Evolutionary conservation across 2,797 vertebrate species (phyloP).

Genomic region (Falco cherrug): DNA sequence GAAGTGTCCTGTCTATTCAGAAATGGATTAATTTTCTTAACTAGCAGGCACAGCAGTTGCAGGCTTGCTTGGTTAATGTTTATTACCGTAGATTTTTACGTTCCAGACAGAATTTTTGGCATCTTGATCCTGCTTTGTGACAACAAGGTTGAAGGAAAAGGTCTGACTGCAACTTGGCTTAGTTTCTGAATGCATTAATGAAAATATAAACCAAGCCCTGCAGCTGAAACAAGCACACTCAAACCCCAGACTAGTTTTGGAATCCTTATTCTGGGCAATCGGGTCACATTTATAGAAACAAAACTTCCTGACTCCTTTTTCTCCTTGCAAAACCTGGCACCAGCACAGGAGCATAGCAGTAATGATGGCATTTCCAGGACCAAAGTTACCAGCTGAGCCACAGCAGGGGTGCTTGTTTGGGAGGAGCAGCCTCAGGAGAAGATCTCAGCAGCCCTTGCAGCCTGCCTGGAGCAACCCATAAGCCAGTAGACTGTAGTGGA

Average conservation of each 20-base stretch:
- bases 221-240: neutral
- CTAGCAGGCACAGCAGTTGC: neutral
- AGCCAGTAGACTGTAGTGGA: neutral
- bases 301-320: neutral
- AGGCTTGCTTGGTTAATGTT: neutral
- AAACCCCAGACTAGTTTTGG: neutral
- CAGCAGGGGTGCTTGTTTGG: accelerated
- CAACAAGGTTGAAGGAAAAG: neutral
- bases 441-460: neutral
- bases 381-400: neutral
- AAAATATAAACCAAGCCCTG: neutral
- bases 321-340: neutral
- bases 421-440: neutral
- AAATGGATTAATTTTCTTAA: neutral
- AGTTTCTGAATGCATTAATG: neutral
- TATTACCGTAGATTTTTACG: neutral
- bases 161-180: neutral
- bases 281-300: neutral
- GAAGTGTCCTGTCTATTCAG: neutral
- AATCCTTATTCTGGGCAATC: neutral
- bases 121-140: neutral
- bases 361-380: neutral
- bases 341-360: neutral
- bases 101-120: neutral
- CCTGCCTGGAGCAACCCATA: neutral